Percentiles rank a stretch among this genome's conserved stretches.
phyloP scores from a whole-genome alignment of 2,113 vertebrate genomes.

The Callionymus lyra region DNA sequence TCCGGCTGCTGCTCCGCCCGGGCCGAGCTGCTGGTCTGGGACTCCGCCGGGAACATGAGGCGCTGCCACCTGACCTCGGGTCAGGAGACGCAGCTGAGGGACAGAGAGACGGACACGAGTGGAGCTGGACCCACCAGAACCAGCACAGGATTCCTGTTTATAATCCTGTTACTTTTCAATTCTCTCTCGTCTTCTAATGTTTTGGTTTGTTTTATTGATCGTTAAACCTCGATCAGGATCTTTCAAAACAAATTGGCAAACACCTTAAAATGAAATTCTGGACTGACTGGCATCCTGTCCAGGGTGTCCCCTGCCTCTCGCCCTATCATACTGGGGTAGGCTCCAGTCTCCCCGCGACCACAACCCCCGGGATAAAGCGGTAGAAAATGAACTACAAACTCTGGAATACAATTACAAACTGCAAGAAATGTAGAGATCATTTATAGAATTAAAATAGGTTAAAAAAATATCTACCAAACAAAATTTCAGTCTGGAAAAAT shows the following conservation, averaged over 20 bases:
- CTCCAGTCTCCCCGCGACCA: no score
- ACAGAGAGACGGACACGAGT: conserved; percentile 24
- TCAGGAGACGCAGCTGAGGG: conserved; percentile 36
- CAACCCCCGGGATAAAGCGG: no score
- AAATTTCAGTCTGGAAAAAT: no score
- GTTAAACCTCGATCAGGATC: conserved; percentile 2
- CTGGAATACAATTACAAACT: no score
- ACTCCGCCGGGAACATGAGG: conserved; percentile 45
- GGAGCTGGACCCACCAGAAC: conserved; percentile 1
- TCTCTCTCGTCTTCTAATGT: conserved; percentile 12
- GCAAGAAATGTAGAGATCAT: no score
- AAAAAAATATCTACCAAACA: no score
- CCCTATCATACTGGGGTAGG: no score
- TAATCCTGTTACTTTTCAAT: conserved; percentile 18
- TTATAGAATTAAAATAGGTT: no score
- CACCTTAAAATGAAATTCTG: neutral
- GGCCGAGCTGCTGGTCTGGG: conserved; percentile 57
- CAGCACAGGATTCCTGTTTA: neutral
- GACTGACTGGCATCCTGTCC: no score
- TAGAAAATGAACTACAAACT: no score
- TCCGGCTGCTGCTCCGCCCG: conserved; percentile 62
- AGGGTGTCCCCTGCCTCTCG: no score
- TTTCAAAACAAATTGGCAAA: neutral
- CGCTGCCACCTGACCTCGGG: conserved; percentile 51
- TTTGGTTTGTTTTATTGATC: conserved; percentile 14